Evolutionary conservation across 92 coral and sea anemone genomes (phyloP).

Genomic region (Epizoanthus stellaris): DNA sequence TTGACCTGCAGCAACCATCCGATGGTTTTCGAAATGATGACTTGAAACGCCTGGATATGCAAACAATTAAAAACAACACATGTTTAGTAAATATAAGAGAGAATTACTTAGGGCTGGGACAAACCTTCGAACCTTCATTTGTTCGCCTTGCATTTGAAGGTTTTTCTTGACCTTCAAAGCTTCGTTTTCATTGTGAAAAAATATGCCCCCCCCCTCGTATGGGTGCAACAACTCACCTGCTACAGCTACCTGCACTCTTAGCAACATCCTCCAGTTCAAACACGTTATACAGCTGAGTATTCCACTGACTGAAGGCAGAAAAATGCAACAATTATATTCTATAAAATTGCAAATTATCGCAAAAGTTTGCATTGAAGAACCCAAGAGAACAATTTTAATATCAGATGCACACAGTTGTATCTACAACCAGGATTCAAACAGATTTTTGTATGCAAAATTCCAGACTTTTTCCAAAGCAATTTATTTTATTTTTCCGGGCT

Average conservation of each 20-base stretch:
- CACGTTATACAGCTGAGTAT: slow-evolving; percentile 82
- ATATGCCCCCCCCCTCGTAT: too few species aligned
- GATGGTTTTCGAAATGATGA: slow-evolving; percentile 79
- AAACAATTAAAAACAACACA: not conserved
- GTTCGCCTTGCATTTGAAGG: too few species aligned
- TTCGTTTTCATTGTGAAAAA: too few species aligned
- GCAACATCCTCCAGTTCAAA: slow-evolving; percentile 90
- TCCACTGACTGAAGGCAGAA: slow-evolving; percentile 80
- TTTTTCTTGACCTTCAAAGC: too few species aligned
- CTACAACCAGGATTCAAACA: too few species aligned
- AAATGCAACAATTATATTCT: too few species aligned
- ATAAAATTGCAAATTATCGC: too few species aligned
- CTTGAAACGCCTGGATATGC: slow-evolving; percentile 72
- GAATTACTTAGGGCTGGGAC: not conserved
- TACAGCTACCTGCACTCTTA: slow-evolving; percentile 79
- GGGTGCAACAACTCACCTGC: slow-evolving; percentile 58
- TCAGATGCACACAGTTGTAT: too few species aligned
- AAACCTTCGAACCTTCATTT: too few species aligned
- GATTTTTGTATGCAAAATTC: too few species aligned
- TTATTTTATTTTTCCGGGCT: not conserved
- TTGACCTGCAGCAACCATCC: slow-evolving; percentile 49
- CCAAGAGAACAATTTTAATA: too few species aligned
- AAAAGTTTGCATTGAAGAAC: too few species aligned
- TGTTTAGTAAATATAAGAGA: not conserved
- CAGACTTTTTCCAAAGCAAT: not conserved